Percentiles rank a stretch among this genome's conserved stretches.
Conservation (phyloP, 2,797 vertebrate genomes). For the Pristis pectinata region DNA sequence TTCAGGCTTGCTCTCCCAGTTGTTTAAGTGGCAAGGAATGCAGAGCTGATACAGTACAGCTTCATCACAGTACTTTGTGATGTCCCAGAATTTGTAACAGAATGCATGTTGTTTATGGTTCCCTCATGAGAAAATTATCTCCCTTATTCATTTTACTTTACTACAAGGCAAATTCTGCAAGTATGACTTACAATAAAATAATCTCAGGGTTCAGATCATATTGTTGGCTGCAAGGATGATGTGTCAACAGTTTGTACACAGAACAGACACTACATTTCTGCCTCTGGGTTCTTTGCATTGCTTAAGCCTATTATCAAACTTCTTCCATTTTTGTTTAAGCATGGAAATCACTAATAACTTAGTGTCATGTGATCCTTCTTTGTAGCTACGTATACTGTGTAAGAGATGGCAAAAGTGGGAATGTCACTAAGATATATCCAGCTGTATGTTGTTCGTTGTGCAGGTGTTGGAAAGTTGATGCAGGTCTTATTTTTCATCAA, state of each 20-base stretch:
- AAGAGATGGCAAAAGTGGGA: neutral
- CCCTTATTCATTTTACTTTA: neutral
- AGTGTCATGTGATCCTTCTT: neutral
- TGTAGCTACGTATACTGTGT: too few species aligned
- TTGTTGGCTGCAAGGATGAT: neutral
- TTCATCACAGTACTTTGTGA: neutral
- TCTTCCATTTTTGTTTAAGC: neutral
- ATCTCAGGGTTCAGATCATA: constrained; percentile 1
- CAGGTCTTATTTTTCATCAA: neutral
- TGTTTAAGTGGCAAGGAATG: constrained; percentile 13
- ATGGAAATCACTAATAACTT: neutral
- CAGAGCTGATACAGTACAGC: neutral
- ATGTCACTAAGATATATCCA: neutral
- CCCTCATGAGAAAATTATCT: neutral
- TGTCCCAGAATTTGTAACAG: neutral
- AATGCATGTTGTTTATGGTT: neutral
- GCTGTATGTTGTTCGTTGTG: neutral
- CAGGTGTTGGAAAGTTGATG: neutral
- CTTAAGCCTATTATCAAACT: neutral
- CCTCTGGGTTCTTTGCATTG: neutral
- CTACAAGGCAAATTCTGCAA: neutral
- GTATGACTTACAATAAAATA: neutral
- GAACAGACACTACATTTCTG: neutral
- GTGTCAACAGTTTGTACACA: neutral
- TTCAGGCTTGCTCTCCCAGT: constrained; percentile 7